phyloP scores from a whole-genome alignment of 2,888 invertebrate genomes.

The Apamea sordens region DNA sequence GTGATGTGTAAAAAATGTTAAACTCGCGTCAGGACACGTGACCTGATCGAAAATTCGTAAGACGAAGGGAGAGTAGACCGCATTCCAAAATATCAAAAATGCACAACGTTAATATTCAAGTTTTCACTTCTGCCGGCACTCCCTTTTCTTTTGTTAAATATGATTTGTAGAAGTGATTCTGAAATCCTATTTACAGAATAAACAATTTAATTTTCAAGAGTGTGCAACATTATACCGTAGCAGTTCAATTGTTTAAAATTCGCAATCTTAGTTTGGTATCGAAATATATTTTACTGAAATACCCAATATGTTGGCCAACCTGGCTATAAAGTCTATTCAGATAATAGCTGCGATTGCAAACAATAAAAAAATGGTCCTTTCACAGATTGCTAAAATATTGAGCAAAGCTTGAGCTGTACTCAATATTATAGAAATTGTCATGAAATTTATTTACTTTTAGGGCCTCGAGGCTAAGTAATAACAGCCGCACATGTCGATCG shows the following conservation, averaged over 20 bases:
- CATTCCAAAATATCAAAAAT: no score
- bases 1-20: no score
- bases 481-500: not conserved
- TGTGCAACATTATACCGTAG: not conserved
- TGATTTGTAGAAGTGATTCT: not conserved
- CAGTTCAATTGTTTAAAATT: constrained; percentile 8
- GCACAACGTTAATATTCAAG: no score
- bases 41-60: no score
- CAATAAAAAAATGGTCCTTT: constrained; percentile 7
- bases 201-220: not conserved
- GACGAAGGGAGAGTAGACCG: no score
- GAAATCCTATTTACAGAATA: not conserved
- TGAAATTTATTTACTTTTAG: not conserved
- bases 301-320: constrained; percentile 30
- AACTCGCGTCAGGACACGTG: no score
- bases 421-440: not conserved
- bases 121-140: no score
- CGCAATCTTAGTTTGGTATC: not conserved
- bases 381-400: constrained; percentile 30
- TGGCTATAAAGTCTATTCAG: not conserved
- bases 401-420: not conserved
- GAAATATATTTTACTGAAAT: constrained; percentile 24
- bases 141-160: not conserved
- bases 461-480: not conserved
- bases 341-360: not conserved